phyloP scores from a whole-genome alignment of 2,113 vertebrate species.

The Saccopteryx bilineata region DNA sequence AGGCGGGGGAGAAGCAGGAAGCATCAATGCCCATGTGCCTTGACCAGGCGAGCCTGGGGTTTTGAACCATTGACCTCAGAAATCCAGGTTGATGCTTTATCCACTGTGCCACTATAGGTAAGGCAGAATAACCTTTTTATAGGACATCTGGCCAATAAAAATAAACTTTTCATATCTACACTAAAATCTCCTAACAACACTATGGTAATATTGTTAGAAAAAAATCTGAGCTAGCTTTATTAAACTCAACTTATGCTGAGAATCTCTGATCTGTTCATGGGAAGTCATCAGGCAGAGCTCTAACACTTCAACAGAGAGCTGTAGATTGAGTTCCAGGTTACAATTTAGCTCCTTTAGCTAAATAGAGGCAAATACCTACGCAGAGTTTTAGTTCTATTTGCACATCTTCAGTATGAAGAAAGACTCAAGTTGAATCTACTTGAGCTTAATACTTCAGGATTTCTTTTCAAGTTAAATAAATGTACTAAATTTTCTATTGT shows the following conservation, averaged over 20 bases:
- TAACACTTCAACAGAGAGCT: not conserved
- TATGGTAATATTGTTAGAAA: not conserved
- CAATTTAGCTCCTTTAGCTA: conserved; percentile 26
- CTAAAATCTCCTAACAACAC: conserved; percentile 18
- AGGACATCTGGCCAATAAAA: conserved; percentile 1
- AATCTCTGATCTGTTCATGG: not conserved
- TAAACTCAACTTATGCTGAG: not conserved
- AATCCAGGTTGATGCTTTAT: no score
- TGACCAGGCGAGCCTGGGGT: no score
- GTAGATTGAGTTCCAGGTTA: not conserved
- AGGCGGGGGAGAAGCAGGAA: no score
- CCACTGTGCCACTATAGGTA: no score
- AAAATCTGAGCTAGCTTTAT: not conserved
- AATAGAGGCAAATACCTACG: not conserved
- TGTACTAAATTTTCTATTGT: conserved; percentile 6
- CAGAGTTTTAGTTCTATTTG: not conserved
- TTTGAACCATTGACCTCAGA: no score
- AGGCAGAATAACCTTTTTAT: not conserved
- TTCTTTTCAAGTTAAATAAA: conserved; percentile 58
- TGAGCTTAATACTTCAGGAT: not conserved
- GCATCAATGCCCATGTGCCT: no score
- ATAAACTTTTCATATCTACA: not conserved
- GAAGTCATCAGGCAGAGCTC: not conserved
- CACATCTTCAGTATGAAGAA: not conserved
- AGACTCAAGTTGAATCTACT: not conserved